Evolutionary conservation across 2,113 vertebrate genomes (phyloP), one percentile per base, ranked within the genome.

Genomic region (Centropus bengalensis): DNA sequence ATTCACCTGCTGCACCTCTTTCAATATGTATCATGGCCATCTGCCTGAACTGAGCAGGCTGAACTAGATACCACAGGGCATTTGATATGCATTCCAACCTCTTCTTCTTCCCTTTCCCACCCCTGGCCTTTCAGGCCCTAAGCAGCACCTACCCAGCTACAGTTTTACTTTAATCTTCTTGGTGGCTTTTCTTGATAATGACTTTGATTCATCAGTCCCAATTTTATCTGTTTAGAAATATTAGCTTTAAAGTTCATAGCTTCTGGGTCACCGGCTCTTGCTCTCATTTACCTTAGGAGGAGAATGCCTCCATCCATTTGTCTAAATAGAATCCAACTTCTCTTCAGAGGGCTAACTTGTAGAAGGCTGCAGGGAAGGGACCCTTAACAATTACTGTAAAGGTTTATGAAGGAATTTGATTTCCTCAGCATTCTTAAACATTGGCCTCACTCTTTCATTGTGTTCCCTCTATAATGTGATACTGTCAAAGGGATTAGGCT

Each of bases 21-120:
- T 56, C 90, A 94, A 88, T 81, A 96, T 96, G 94, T 60, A 96
- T 88, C 4, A 4, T 70, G 64, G 47, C 68, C 59, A 44, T 30
- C 82, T 77, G n/a, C 79, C 55, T 94, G 86, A 91, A 74, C 63
- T 33, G 13, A 1, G 6, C 79, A 77, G 74, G 77, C 67, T 52
- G 47, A 96, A 82, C 59, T 32, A 55, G 63, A 90, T 59, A 90
- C 60, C 51, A 19, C 18, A 74, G 42, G 75, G 74, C 79, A 88
- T 70, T 26, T 67, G 68, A 86, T 77, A 86, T 3, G 33, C 24
- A 59, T 78, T 80, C 32, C 33, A 85, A 9, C 33, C 52, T 58
- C 66, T 64, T 42, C 54, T 70, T 64, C 75, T 91, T 44, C 21
- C 12, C 36, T 90, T 94, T 81, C 51, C 71, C 83, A 23, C 8